A percentile compares a stretch with the other conserved stretches of the same genome.
These are phyloP conservation scores for Pecten maximus DNA, from an alignment of 2,888 invertebrate genomes.

Conservation along the genomic window DNA sequence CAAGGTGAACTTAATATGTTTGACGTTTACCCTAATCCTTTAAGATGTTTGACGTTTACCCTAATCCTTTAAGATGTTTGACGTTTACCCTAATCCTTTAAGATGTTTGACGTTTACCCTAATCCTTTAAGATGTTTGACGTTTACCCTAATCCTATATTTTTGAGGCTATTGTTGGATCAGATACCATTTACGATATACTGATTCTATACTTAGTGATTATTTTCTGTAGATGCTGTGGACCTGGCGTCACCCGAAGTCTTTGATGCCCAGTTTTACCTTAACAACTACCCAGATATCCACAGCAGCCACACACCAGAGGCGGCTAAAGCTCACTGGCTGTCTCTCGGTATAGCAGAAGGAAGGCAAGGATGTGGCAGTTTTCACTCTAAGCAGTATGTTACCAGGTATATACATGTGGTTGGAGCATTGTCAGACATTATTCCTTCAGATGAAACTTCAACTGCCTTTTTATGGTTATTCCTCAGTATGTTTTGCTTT, in stretches of 20 bases:
- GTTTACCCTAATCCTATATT: too few relatives aligned
- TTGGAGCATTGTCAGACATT: neutral
- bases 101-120: too few relatives aligned
- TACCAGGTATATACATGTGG: conserved; percentile 49
- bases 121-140: too few relatives aligned
- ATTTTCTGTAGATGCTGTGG: neutral
- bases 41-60: too few relatives aligned
- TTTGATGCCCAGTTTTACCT: conserved; percentile 62
- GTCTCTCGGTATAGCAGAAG: conserved; percentile 54
- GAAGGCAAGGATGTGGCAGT: conserved; percentile 58
- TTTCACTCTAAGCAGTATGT: conserved; percentile 64
- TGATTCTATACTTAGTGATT: neutral
- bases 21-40: too few relatives aligned
- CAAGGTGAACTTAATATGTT: neutral
- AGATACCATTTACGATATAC: neutral
- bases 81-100: too few relatives aligned
- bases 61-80: too few relatives aligned
- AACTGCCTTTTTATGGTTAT: too few relatives aligned
- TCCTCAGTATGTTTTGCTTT: too few relatives aligned
- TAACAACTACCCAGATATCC: conserved; percentile 56
- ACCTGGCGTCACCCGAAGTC: conserved; percentile 55
- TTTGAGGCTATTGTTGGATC: too few relatives aligned
- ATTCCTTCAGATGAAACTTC: too few relatives aligned
- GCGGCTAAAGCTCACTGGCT: conserved; percentile 62
- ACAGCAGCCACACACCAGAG: conserved; percentile 42